Conservation (phyloP, 2,113 vertebrate species). For the Rallus limicola region DNA sequence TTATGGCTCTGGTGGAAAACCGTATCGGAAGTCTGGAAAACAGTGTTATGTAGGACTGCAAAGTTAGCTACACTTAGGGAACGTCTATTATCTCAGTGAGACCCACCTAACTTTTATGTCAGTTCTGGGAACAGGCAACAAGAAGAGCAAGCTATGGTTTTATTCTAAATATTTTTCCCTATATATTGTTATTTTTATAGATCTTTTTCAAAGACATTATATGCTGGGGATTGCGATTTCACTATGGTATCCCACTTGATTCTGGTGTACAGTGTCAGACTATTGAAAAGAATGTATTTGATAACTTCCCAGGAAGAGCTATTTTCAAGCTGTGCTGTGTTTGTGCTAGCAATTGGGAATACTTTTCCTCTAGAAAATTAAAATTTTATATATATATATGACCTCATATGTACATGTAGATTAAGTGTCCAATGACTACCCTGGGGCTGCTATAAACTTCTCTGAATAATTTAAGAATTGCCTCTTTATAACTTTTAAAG, state of each 20-base stretch:
- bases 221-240: slow-evolving; percentile 60
- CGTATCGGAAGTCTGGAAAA: slow-evolving; percentile 55
- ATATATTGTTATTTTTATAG: slow-evolving; percentile 53
- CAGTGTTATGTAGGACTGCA: slow-evolving; percentile 50
- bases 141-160: slow-evolving; percentile 36
- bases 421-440: slow-evolving; percentile 68
- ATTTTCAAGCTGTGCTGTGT: slow-evolving; percentile 69
- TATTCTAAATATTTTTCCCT: slow-evolving; percentile 55
- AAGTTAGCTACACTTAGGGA: background rate
- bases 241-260: background rate
- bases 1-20: slow-evolving; percentile 29
- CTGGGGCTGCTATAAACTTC: slow-evolving; percentile 67
- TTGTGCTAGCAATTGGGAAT: slow-evolving; percentile 67
- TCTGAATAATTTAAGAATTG: slow-evolving; percentile 75
- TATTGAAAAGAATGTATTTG: slow-evolving; percentile 70
- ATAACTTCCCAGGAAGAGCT: slow-evolving; percentile 61
- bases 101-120: slow-evolving; percentile 25
- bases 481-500: slow-evolving; percentile 74
- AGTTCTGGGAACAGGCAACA: slow-evolving; percentile 9
- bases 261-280: slow-evolving; percentile 53
- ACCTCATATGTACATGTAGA: slow-evolving; percentile 71
- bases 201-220: slow-evolving; percentile 58
- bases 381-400: slow-evolving; percentile 47
- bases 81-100: slow-evolving; percentile 31
- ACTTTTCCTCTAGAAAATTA: slow-evolving; percentile 63